Evolutionary conservation across 2,797 vertebrate species (phyloP).

Genomic region (Anguilla anguilla): DNA sequence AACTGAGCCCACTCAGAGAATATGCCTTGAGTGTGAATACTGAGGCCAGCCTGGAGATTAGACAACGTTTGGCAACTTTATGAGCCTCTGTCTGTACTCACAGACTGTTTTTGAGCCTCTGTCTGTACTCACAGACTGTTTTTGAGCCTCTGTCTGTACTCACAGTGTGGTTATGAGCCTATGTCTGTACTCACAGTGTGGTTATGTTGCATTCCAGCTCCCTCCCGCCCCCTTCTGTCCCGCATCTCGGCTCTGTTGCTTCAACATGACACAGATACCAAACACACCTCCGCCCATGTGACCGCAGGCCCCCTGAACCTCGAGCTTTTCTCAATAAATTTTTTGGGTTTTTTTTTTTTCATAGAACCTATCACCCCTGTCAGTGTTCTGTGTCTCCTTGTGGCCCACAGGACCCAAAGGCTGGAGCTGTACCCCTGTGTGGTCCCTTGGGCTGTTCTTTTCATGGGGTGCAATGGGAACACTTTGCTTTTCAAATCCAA

Average conservation of each 20-base stretch:
- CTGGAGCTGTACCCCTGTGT: not conserved
- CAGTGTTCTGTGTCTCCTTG: not conserved
- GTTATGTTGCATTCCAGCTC: not conserved
- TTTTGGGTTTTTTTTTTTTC: not conserved
- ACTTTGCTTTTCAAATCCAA: not conserved
- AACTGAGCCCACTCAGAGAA: not conserved
- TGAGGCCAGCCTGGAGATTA: not conserved
- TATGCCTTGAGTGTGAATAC: not conserved
- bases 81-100: not conserved
- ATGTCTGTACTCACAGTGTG: too few species aligned
- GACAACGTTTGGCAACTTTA: not conserved
- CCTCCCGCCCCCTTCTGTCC: not conserved
- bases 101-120: not conserved
- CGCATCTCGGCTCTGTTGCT: not conserved
- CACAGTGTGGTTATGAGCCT: too few species aligned
- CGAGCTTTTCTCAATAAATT: too few species aligned
- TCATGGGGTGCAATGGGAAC: not conserved
- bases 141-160: too few species aligned
- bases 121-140: not conserved
- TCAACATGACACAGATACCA: not conserved
- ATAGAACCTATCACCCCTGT: not conserved
- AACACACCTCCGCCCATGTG: not conserved
- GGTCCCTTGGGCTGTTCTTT: not conserved
- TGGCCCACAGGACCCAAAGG: not conserved
- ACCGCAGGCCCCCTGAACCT: not conserved